These are phyloP conservation scores for Brachionus angularis DNA, from an alignment of 1,140 invertebrate genomes.

Conservation along the genomic window DNA sequence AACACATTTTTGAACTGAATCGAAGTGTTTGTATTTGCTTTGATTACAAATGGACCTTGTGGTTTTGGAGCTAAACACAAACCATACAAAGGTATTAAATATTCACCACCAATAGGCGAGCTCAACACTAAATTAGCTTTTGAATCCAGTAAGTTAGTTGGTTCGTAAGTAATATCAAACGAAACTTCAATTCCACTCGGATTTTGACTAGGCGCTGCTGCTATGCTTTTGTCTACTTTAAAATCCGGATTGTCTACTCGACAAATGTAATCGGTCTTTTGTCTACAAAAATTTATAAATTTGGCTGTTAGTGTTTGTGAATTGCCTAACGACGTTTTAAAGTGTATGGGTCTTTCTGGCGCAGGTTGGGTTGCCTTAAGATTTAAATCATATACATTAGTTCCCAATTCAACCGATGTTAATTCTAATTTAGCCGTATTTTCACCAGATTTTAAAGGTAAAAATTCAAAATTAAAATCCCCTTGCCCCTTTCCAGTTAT, in stretches of 20 bases:
- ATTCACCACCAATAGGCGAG: conserved; percentile 55
- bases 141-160: conserved; percentile 54
- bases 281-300: conserved; percentile 57
- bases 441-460: conserved; percentile 56
- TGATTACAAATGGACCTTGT: conserved; percentile 56
- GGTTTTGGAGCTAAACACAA: conserved; percentile 56
- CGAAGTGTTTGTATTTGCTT: conserved; percentile 52
- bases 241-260: conserved; percentile 55
- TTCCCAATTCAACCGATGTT: conserved; percentile 53
- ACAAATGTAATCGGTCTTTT: conserved; percentile 58
- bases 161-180: conserved; percentile 57
- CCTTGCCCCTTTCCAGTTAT: conserved; percentile 47
- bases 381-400: conserved; percentile 55
- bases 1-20: conserved; percentile 58
- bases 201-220: conserved; percentile 51
- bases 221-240: conserved; percentile 56
- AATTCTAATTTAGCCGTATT: conserved; percentile 52
- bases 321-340: conserved; percentile 53
- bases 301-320: conserved; percentile 51
- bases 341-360: conserved; percentile 55
- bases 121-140: conserved; percentile 50
- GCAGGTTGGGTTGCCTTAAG: conserved; percentile 52
- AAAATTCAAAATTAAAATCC: conserved; percentile 55
- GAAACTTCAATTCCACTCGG: conserved; percentile 55
- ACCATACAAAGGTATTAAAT: conserved; percentile 56